Conservation (phyloP, 1,140 invertebrate genomes). For the Steinernema feltiae region DNA sequence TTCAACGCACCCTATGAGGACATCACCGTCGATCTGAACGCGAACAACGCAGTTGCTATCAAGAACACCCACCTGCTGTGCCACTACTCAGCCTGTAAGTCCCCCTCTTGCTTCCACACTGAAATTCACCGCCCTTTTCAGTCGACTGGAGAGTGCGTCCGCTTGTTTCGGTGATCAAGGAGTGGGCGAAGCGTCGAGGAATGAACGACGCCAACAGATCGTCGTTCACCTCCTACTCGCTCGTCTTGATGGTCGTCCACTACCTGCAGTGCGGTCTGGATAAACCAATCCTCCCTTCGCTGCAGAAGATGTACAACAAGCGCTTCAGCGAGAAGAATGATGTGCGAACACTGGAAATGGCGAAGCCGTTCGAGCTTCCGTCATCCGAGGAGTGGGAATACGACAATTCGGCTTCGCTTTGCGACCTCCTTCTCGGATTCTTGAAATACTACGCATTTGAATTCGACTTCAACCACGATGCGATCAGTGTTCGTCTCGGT, state of each 20-base stretch:
- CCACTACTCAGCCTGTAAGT: slow-evolving; percentile 73
- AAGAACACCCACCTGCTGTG: slow-evolving; percentile 84
- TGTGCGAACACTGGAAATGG: background rate
- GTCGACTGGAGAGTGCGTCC: slow-evolving; percentile 92
- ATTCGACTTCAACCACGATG: slow-evolving; percentile 71
- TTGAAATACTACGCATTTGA: slow-evolving; percentile 73
- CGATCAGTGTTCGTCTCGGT: slow-evolving; percentile 78
- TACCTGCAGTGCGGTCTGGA: slow-evolving; percentile 79
- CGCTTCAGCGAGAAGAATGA: slow-evolving; percentile 18
- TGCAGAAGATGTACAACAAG: slow-evolving; percentile 66
- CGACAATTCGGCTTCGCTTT: slow-evolving; percentile 68
- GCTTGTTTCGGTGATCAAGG: slow-evolving; percentile 80
- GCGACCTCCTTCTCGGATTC: slow-evolving; percentile 78
- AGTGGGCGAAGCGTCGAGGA: slow-evolving; percentile 82
- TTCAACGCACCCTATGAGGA: slow-evolving; percentile 44
- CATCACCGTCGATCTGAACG: slow-evolving; percentile 86
- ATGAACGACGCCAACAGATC: slow-evolving; percentile 89
- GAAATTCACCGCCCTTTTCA: slow-evolving; percentile 59
- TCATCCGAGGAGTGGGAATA: background rate
- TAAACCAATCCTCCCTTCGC: slow-evolving; percentile 76
- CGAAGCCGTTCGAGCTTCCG: slow-evolving; percentile 18
- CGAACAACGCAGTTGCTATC: slow-evolving; percentile 86
- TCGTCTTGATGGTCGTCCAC: slow-evolving; percentile 87
- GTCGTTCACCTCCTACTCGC: slow-evolving; percentile 88
- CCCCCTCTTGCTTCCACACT: background rate